Evolutionary conservation across 2,888 invertebrate species (phyloP), one percentile per base, ranked within the genome.

Genomic region (Drepanosiphum platanoidis): DNA sequence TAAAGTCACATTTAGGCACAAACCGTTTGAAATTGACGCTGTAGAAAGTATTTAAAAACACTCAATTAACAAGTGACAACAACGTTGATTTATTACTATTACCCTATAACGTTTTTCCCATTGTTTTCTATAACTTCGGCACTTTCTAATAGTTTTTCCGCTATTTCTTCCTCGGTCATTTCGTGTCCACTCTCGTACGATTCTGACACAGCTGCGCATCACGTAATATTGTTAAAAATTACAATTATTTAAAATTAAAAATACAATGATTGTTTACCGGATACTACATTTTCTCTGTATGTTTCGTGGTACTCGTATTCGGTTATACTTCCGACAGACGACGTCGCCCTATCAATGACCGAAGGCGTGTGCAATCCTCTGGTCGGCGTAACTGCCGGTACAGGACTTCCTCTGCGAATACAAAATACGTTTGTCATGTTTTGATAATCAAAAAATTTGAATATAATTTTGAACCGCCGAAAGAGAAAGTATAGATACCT

Each of bases 81-180:
- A n/a, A 32, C 5, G 27, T 83, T 83, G 68, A 52, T 61, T 36
- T 71, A 78, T 64, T 64, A 87, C 87, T 52, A 52, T 88, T 89
- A 93, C 94, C 93, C 93, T 89, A 94, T 91, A n/a, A 93, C 92
- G 88, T 93, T 93, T 87, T 93, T 93, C 87, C 94, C 93, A 87
- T 92, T 90, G 86, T 93, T 93, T 88, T 92, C 90, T 9, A 94
- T 88, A 88, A 94, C 91, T 88, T 94, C 94, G 0, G 93, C 92
- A 88, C 94, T 93, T 39, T 93, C 93, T 0, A 93, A 92, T 87
- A 94, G 92, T 36, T 94, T 90, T 84, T 92, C 93, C 0, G 93
- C 93, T 77, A 94, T 93, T 89, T 93, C 92, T 86, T 93, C 92
- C 87, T 94, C 93, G 0, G 93, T 92, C 78, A 93, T 88, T 88